Base-by-base conservation (phyloP, 2,113 vertebrate species). In the Garra rufa region DNA sequence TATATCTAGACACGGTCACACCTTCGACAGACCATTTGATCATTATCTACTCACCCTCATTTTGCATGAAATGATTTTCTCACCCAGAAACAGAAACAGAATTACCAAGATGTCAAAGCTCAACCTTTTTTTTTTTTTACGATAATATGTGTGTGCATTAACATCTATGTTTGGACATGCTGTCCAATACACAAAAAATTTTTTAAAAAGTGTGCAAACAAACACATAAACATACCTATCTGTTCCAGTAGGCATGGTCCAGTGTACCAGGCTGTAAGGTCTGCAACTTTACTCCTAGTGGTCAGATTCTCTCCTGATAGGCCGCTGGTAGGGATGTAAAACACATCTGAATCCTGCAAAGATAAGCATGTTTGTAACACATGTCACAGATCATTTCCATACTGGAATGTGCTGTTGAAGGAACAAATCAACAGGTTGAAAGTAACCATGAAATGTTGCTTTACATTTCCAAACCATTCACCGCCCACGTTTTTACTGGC, bases 291-390 rank as follows among this genome's bases (percentile, higher is more conserved):
- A 90, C 97, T 88, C 88, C 90, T 96, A 83, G 93, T 93, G 63
- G 94, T 89, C 63, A 99, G 93, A 92, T 99, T 99, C 92, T 99
- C 97, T 87, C 98, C 98, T 77, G 96, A 97, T 80, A 99, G 95
- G 70, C 98, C 98, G 86, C 98, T 99, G 8, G 97, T 98, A 70
- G 98, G 98, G 89, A 99, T 92, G 93, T 96, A 98, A 92, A 94
- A 96, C 61, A 99, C 97, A 92, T 99, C 98, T 34, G 95, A 96
- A 46, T 99, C 98, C 98, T 99, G 88, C 43, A 89, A 89, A 87
- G 81, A 90, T 87, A 85, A 74, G 41, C 38, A 15, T 0, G 7
- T 15, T 61, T 41, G 19, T 77, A 74, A 43, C 19, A 24, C 73
- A 34, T 48, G 73, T 9, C 34, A 70, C 34, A n/a, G 17, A 70